Conservation (phyloP, 2,113 vertebrate genomes). For the Chionodraco myersi region DNA sequence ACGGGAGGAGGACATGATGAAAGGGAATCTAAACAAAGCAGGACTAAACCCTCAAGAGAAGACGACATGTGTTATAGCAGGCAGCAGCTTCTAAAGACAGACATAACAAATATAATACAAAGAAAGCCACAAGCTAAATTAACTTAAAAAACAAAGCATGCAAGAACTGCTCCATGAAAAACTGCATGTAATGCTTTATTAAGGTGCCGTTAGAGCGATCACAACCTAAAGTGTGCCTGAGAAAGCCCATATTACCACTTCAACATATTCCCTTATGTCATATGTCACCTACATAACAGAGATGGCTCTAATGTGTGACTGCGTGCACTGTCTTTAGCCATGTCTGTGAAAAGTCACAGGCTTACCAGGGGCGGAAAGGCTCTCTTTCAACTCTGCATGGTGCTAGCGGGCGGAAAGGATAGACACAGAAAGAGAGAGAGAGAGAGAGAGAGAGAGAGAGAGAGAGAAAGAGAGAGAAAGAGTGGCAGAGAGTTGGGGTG, state of each 20-base stretch:
- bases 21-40: background rate
- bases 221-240: no score
- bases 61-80: background rate
- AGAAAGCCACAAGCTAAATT: background rate
- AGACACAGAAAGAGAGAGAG: slow-evolving; percentile 13
- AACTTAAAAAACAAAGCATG: background rate
- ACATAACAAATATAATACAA: background rate
- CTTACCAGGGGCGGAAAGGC: slow-evolving; percentile 76
- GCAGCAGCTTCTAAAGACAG: background rate
- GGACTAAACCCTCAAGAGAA: background rate
- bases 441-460: no score
- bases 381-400: slow-evolving; percentile 77
- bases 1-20: background rate
- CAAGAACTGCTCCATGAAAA: slow-evolving; percentile 6
- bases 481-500: no score
- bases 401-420: slow-evolving; percentile 51
- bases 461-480: no score
- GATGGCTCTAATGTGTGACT: slow-evolving; percentile 3
- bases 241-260: background rate
- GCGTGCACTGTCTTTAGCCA: slow-evolving; percentile 15
- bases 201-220: no score
- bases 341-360: slow-evolving; percentile 44
- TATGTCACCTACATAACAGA: slow-evolving; percentile 6
- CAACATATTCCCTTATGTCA: background rate
- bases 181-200: slow-evolving; percentile 10